Percentiles rank a stretch among this genome's conserved stretches.
Evolutionary conservation across 2,888 invertebrate species (phyloP).

Genomic region (Leptarthrus brevirostris): DNA sequence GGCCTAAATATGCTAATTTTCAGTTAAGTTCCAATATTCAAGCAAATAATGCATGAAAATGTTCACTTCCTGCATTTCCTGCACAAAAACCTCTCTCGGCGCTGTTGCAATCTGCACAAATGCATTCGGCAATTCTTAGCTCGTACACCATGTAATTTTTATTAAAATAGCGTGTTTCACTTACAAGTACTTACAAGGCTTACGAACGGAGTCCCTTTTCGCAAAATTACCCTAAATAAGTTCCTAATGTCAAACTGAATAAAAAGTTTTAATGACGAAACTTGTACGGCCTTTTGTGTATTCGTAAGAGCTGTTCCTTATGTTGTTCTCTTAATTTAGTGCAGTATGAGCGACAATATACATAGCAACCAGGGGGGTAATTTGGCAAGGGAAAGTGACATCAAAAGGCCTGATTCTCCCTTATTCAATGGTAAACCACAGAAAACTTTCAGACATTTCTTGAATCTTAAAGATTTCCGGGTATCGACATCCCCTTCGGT

Average conservation of each 20-base stretch:
- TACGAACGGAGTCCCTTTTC: background rate
- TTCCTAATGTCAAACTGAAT: constrained; percentile 43
- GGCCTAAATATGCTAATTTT: too few relatives aligned
- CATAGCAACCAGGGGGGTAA: too few relatives aligned
- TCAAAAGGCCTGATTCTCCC: background rate
- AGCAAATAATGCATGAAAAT: too few relatives aligned
- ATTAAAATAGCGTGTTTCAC: too few relatives aligned
- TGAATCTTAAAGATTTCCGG: constrained; percentile 40
- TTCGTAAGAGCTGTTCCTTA: constrained; percentile 10
- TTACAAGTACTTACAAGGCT: background rate
- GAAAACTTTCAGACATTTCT: constrained; percentile 44
- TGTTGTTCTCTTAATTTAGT: constrained; percentile 25
- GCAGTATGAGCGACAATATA: background rate
- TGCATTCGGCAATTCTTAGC: too few relatives aligned
- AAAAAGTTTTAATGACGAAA: constrained; percentile 54
- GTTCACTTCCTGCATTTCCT: too few relatives aligned
- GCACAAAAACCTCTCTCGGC: too few relatives aligned
- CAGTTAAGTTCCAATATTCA: too few relatives aligned
- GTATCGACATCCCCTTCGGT: constrained; percentile 22
- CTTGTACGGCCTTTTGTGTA: constrained; percentile 42
- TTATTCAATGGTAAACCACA: constrained; percentile 40
- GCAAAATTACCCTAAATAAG: constrained; percentile 12
- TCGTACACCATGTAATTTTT: too few relatives aligned
- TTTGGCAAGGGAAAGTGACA: background rate
- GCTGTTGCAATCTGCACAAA: too few relatives aligned